Base-by-base conservation (phyloP, 1,140 invertebrate species). In the Linepithema humile region DNA sequence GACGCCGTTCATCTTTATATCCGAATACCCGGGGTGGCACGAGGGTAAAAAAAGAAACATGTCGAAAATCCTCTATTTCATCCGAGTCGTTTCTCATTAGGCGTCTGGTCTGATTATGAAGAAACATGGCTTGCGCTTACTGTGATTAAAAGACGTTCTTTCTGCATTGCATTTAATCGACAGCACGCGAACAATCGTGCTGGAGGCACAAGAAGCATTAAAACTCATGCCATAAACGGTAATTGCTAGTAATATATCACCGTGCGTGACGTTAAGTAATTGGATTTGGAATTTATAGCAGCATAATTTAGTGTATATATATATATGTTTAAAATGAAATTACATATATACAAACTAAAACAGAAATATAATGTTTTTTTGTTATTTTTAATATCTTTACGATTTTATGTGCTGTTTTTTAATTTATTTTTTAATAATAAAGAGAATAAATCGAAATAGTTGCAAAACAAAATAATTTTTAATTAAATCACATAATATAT, bases 141-240 rank as follows among this genome's bases (percentile, higher is more conserved):
- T 12, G 57, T 77, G 43, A 87, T 83, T 78, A 73, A 48, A 87
- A 86, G 7, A 57, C n/a, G 48, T 29, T 86, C 7, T 69, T 55
- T 86, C 2, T 1, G 15, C n/a, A n/a, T 53, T 10, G 43, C 48
- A 82, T 78, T 86, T 84, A 86, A 88, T 84, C 60, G 50, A 40
- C 53, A 9, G 70, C 6, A 38, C n/a, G 50, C n/a, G 17, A 29
- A 32, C 17, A 7, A n/a, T 75, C n/a, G n/a, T n/a, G n/a, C n/a
- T 60, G 53, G 26, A 83, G 20, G 32, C 3, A 35, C 9, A 4
- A 60, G 3, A 32, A 45, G 55, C 17, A 15, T 10, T 20, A 32
- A 75, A 57, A 26, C 0, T 48, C 17, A 7, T 32, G 1, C 1
- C 17, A 29, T 20, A 75, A 60, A n/a, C 0, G 45, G 0, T 74